Base-by-base conservation (phyloP, 2,888 invertebrate species). In the Papilio demoleus region DNA sequence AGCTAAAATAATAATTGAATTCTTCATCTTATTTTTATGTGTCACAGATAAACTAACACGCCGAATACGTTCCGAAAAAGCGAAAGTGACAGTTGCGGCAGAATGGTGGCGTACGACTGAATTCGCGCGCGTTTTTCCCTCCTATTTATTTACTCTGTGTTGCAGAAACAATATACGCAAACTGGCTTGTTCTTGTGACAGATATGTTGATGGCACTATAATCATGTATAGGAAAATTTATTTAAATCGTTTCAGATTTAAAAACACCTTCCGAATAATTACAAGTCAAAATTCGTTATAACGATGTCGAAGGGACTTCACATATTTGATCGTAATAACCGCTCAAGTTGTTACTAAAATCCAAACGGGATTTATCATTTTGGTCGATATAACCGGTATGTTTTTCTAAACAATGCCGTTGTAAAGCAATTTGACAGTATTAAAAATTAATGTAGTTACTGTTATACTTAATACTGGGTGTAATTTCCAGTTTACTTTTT, bases 131-230 rank as follows among this genome's bases (percentile, higher is more conserved):
- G 71, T 70, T 73, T 73, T 59, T 53, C 70, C 65, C 73, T 70
- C 69, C 72, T 75, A 75, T 79, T 77, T 79, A 77, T 78, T 75
- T 72, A 70, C 76, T 76, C 73, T 74, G 70, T 72, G 71, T 79
- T 76, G 75, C 79, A 75, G 73, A 73, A 78, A 65, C 53, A 47
- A 59, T 65, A 70, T 72, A 71, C 70, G 71, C 71, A 76, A 77
- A 77, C 73, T 22, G 70, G 63, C 59, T 27, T 68, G 73, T 72
- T 71, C 68, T 74, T 70, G 67, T 70, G 64, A 68, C 68, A 64
- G 64, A 59, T 64, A 67, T 70, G 70, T 73, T 70, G 68, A 70
- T 73, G 71, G 72, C 66, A 71, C 66, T 24, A 17, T 19, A 4
- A 17, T 53, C n/a, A 6, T 27, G n/a, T 53, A 53, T 38, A 38